phyloP scores from a whole-genome alignment of 2,113 vertebrate genomes.

The Hyperopisus bebe region DNA sequence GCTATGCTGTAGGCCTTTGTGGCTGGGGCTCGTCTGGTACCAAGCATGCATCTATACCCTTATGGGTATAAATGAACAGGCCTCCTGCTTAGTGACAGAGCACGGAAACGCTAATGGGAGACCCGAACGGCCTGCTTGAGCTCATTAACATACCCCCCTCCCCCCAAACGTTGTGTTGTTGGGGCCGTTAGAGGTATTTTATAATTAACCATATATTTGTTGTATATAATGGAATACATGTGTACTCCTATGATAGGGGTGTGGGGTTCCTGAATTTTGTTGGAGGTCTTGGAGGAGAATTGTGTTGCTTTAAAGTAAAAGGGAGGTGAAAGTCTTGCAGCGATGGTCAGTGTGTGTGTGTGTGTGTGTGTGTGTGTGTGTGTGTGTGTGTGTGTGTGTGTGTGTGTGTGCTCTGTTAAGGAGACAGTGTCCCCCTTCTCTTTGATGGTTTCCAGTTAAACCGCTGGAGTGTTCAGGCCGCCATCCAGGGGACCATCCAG shows the following conservation, averaged over 20 bases:
- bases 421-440: background rate
- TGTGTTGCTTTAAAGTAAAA: background rate
- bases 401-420: background rate
- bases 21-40: no score
- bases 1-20: no score
- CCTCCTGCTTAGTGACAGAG: background rate
- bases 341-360: background rate
- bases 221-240: background rate
- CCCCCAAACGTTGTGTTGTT: background rate
- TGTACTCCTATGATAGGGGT: background rate
- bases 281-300: background rate
- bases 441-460: background rate
- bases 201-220: background rate
- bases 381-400: no score
- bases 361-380: background rate
- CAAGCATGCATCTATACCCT: no score
- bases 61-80: no score
- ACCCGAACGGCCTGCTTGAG: no score
- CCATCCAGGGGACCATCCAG: background rate
- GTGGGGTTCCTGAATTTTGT: background rate
- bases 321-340: background rate
- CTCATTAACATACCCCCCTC: no score
- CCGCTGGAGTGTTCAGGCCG: background rate
- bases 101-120: no score
- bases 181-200: background rate